Conservation (phyloP, 2,797 vertebrate species). For the Enteromius argenteus region DNA sequence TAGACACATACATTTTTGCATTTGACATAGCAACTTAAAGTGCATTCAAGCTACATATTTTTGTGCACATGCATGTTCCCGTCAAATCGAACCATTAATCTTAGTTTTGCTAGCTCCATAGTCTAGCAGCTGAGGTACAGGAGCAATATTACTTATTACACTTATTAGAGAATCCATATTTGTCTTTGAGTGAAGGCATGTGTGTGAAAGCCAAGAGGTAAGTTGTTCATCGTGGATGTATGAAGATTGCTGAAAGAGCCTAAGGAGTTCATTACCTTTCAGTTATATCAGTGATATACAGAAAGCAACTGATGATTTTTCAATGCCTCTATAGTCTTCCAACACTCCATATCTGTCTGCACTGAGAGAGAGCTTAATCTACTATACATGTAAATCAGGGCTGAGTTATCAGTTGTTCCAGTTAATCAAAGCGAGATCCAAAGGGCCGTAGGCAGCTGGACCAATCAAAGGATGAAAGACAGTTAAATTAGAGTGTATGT, state of each 20-base stretch:
- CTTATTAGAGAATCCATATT: background rate
- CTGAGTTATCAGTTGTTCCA: constrained; percentile 2
- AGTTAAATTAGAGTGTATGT: constrained; percentile 1
- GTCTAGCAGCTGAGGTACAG: background rate
- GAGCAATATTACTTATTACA: background rate
- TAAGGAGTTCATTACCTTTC: background rate
- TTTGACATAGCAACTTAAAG: background rate
- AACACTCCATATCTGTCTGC: background rate
- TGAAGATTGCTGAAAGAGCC: background rate
- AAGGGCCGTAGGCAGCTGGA: constrained; percentile 16
- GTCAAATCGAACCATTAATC: background rate
- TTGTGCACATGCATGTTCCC: background rate
- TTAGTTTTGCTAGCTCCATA: background rate
- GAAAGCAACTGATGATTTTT: background rate
- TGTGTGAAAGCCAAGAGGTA: background rate
- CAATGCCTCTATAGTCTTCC: background rate
- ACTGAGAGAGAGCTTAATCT: background rate
- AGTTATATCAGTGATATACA: constrained; percentile 3
- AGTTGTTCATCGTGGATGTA: background rate
- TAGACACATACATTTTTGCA: background rate
- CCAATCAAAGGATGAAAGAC: constrained; percentile 48
- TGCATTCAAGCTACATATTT: background rate
- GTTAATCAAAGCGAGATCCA: constrained; percentile 23
- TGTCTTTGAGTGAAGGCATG: background rate
- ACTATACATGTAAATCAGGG: constrained; percentile 19